A percentile compares a stretch with the other conserved stretches of the same genome.
Conservation (phyloP, 2,888 invertebrate genomes). For the Harmothoe impar region DNA sequence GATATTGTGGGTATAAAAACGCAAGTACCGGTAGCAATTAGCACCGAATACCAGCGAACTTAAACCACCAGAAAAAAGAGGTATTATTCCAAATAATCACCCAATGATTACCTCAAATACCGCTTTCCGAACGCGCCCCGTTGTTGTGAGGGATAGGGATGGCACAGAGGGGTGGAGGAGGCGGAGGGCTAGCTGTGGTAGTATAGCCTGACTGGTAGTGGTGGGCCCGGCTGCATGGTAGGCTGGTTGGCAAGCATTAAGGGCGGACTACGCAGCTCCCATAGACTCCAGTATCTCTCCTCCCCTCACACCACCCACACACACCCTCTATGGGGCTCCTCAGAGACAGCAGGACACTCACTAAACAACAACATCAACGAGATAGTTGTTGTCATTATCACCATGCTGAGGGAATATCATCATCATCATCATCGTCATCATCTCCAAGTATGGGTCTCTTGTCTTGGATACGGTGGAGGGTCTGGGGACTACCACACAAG, state of each 20-base stretch:
- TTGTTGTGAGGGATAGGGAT: constrained; percentile 24
- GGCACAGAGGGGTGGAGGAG: background rate
- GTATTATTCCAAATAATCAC: no score
- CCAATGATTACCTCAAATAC: no score
- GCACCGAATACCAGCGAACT: no score
- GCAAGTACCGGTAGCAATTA: no score
- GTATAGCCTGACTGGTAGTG: background rate
- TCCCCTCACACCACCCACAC: background rate
- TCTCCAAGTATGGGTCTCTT: constrained; percentile 26
- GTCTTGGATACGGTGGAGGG: constrained; percentile 20
- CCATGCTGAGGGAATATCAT: background rate
- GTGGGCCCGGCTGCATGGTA: background rate
- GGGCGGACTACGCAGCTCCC: background rate
- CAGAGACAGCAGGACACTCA: background rate
- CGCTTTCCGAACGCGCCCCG: background rate
- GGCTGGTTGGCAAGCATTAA: background rate
- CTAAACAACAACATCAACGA: background rate
- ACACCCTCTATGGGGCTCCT: background rate
- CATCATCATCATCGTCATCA: no score
- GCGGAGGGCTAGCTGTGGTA: background rate
- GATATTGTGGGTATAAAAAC: no score
- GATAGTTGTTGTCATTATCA: constrained; percentile 22
- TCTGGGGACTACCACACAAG: background rate
- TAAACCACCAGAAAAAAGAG: no score
- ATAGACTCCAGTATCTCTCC: background rate